Evolutionary conservation across 2,113 vertebrate species (phyloP).

Genomic region (Microcebus griseorufus): DNA sequence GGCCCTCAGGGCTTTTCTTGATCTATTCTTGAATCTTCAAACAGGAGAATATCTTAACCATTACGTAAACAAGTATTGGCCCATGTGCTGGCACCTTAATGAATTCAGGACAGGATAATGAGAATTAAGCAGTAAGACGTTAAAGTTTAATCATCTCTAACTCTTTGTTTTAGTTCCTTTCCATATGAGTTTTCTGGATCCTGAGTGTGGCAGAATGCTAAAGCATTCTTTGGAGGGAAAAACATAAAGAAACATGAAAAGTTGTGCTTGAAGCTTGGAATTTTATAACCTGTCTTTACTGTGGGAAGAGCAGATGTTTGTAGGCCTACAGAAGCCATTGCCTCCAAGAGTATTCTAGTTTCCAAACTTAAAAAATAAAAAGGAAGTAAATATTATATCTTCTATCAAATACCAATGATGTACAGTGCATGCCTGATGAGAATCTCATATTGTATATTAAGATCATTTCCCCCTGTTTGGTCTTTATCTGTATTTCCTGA

Average conservation of each 20-base stretch:
- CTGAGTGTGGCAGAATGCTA: background rate
- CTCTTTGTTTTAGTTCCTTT: conserved; percentile 17
- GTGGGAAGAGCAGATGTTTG: background rate
- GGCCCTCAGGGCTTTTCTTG: conserved; percentile 11
- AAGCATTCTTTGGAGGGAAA: background rate
- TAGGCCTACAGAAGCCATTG: background rate
- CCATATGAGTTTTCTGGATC: background rate
- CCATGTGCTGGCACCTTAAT: background rate
- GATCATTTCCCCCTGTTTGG: background rate
- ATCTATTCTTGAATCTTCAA: conserved; percentile 63
- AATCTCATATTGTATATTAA: background rate
- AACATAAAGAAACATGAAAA: background rate
- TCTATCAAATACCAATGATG: background rate
- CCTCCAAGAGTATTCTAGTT: background rate
- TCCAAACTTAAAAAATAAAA: background rate
- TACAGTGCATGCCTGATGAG: background rate
- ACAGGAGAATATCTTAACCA: conserved; percentile 17
- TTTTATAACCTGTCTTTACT: background rate
- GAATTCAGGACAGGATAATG: conserved; percentile 52
- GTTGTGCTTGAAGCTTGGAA: background rate
- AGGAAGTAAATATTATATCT: background rate
- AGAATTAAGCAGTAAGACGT: conserved; percentile 47
- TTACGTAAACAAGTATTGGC: conserved; percentile 10
- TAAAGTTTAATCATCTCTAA: conserved; percentile 64
- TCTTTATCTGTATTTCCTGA: conserved; percentile 20